Evolutionary conservation across 2,888 invertebrate species (phyloP), one percentile per base, ranked within the genome.

Genomic region (Stenodera caucasica): DNA sequence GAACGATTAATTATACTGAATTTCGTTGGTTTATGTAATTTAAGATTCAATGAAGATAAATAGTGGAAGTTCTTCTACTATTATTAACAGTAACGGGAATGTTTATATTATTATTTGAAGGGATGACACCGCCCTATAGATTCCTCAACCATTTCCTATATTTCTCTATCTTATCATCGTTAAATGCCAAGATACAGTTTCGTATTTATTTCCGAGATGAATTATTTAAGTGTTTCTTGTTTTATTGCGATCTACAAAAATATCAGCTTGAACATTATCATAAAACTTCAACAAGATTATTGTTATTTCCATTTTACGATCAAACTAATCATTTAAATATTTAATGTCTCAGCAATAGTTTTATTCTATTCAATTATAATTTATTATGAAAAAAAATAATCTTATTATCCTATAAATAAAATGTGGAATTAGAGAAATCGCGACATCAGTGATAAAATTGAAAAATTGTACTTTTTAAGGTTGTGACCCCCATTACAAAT

Each of bases 1-100:
- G n/a, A 45, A 23, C 45, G 21, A 45, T 45, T 45, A 45, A 45
- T 45, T 45, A 45, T 21, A 45, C 9, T 21, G 45, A 45, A 21
- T 21, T 45, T 8, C n/a, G 37, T 37, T 15, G 15, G 15, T 37
- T 26, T 23, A n/a, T 45, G 21, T 21, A 45, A 45, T 45, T 45
- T 21, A 5, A 12, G 18, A 18, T 40, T 1, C 23, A 45, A 45
- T 45, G 23, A 45, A 45, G 45, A 45, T 45, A 45, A 45, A 45
- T 45, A 23, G 23, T 45, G 23, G 4, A 23, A 45, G 12, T 45
- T 21, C 45, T 26, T 12, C 11, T 12, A 45, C 23, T 45, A 45
- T 3, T 45, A 37, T 37, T 0, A 15, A n/a, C 21, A 12, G 23
- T 9, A n/a, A n/a, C n/a, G n/a, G 45, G 23, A 45, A 45, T 45